These are phyloP conservation scores for Bursaphelenchus okinawaensis DNA, from an alignment of 2,888 invertebrate species.

Conservation along the genomic window DNA sequence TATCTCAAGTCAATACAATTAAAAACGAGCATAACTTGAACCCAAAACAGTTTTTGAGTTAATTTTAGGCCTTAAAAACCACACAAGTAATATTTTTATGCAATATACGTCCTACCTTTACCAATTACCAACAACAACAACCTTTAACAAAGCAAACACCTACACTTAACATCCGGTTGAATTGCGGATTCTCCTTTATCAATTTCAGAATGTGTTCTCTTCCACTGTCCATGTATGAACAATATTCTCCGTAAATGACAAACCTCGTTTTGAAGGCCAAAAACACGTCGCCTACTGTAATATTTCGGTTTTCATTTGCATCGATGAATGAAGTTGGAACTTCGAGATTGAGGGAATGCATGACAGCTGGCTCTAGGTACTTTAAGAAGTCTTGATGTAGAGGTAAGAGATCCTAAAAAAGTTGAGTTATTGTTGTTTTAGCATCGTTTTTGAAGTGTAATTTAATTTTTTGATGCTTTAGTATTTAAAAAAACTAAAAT, in stretches of 20 bases:
- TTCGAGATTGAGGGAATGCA: constrained; percentile 30
- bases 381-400: constrained; percentile 32
- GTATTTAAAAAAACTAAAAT: not conserved
- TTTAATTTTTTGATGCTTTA: not conserved
- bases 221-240: constrained; percentile 84
- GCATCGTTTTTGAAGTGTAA: too few species aligned
- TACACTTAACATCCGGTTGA: constrained; percentile 24
- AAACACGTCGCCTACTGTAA: constrained; percentile 73
- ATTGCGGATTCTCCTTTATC: constrained; percentile 28
- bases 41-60: too few species aligned
- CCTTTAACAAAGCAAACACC: constrained; percentile 11
- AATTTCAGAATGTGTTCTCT: constrained; percentile 76
- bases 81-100: too few species aligned
- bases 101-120: too few species aligned
- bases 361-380: constrained; percentile 39
- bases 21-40: too few species aligned
- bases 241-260: constrained; percentile 88
- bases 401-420: constrained; percentile 26
- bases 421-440: too few species aligned
- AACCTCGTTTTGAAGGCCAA: constrained; percentile 75
- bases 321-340: not conserved
- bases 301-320: constrained; percentile 10
- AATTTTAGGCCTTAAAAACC: too few species aligned
- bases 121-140: too few species aligned
- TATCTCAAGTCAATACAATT: too few species aligned